Evolutionary conservation across 2,888 invertebrate species (phyloP).

Genomic region (Plutella xylostella): DNA sequence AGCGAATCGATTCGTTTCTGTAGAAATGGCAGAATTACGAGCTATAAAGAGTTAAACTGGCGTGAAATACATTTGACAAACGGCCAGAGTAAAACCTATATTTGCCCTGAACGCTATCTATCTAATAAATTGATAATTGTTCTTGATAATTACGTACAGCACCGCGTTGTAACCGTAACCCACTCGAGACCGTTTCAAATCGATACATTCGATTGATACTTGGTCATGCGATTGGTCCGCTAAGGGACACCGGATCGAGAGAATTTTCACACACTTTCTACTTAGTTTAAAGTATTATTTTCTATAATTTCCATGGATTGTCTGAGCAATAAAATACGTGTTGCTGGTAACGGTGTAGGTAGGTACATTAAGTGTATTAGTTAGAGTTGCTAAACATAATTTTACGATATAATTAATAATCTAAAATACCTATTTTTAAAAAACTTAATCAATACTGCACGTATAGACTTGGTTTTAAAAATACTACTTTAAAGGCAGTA

Average conservation of each 20-base stretch:
- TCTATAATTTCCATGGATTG: too few relatives aligned
- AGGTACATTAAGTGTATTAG: too few relatives aligned
- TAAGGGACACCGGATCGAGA: constrained; percentile 3
- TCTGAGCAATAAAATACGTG: too few relatives aligned
- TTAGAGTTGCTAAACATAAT: too few relatives aligned
- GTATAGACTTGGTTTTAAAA: too few relatives aligned
- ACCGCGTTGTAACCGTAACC: constrained; percentile 34
- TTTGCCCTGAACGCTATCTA: constrained; percentile 31
- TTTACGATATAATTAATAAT: too few relatives aligned
- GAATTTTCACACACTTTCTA: constrained; percentile 13
- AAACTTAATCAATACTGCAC: too few relatives aligned
- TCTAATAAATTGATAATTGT: constrained; percentile 44
- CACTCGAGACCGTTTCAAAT: constrained; percentile 41
- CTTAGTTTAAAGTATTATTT: too few relatives aligned
- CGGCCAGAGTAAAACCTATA: constrained; percentile 38
- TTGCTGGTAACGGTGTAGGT: too few relatives aligned
- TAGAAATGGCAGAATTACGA: constrained; percentile 51
- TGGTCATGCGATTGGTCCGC: constrained; percentile 37
- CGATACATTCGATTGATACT: constrained; percentile 41
- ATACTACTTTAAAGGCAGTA: too few relatives aligned
- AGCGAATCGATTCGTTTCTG: constrained; percentile 54
- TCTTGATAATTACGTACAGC: constrained; percentile 36
- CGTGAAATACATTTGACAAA: constrained; percentile 58
- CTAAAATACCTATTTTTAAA: too few relatives aligned
- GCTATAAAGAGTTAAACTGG: constrained; percentile 37